These are phyloP conservation scores for Cepaea nemoralis DNA, from an alignment of 1,140 invertebrate species.

Conservation along the genomic window DNA sequence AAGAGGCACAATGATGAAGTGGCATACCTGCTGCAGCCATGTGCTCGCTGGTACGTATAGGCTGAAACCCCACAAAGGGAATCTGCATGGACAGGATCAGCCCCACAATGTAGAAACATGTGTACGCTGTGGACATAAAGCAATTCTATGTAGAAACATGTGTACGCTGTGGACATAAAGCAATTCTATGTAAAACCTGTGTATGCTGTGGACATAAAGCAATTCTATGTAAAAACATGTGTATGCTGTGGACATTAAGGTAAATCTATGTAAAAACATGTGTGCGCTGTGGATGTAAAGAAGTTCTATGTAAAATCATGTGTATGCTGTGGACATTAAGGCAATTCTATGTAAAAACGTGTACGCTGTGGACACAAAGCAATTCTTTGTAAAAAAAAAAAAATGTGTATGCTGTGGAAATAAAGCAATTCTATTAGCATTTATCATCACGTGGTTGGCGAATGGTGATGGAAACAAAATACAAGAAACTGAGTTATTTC, in stretches of 20 bases:
- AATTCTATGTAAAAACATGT: constrained; percentile 92
- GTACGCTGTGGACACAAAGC: background rate
- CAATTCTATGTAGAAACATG: constrained; percentile 5
- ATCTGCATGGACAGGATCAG: constrained; percentile 98
- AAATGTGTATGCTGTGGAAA: constrained; percentile 88
- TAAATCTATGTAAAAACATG: constrained; percentile 6
- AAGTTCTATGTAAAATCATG: constrained; percentile 85
- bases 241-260: constrained; percentile 85
- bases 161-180: background rate
- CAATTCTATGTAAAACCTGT: constrained; percentile 84
- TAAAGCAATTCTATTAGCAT: too few relatives aligned
- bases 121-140: constrained; percentile 86
- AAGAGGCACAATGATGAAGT: too few relatives aligned
- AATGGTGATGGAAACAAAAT: too few relatives aligned
- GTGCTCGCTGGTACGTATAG: constrained; percentile 98
- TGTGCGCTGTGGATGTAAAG: background rate
- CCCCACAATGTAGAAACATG: constrained; percentile 94
- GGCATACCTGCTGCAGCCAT: constrained; percentile 92
- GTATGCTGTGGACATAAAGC: constrained; percentile 85
- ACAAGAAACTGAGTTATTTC: too few relatives aligned
- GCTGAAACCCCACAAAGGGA: constrained; percentile 99
- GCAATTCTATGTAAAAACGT: background rate
- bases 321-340: constrained; percentile 86
- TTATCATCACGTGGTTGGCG: too few relatives aligned
- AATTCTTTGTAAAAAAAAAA: constrained; percentile 84